Evolutionary conservation across 2,888 invertebrate genomes (phyloP), one percentile per base, ranked within the genome.

Genomic region (Leptopilina myrica): DNA sequence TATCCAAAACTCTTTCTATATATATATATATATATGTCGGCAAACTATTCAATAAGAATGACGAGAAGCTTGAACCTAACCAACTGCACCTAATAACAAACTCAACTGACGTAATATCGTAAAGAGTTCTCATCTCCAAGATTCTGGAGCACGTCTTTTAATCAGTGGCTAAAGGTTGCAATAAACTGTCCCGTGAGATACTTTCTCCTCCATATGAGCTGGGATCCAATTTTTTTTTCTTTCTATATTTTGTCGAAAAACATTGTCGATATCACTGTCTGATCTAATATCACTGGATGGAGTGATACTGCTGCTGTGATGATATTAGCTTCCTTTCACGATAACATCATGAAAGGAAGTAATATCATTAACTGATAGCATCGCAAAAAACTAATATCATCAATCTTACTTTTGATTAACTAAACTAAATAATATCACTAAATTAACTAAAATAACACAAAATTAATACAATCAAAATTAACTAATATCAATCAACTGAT

Each of bases 11-110:
- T 53, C 56, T 53, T 8, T 40, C 33, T 33, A 33, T 33, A 1
- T 33, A 33, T 33, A 33, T 33, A 1, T 33, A 33, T 33, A 33
- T 33, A 33, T 33, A 3, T 33, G 5, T 33, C 33, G 3, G 5
- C 33, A 33, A 73, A n/a, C 73, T 73, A n/a, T 56, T 73, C 69
- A 73, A 73, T 73, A 53, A 73, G 69, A 73, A 73, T 73, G 53
- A 73, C 53, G 69, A 56, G 53, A 14, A 49, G 56, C 46, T 73
- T 11, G 14, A 53, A 53, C 53, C 53, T 33, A 53, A 56, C n/a
- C 33, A 73, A 33, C 56, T 73, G n/a, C 33, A 73, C n/a, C 33
- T 73, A 73, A 73, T 73, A 73, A 33, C 33, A 73, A 73, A 73
- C 73, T 33, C 56, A 33, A 56, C 33, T 73, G 73, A 73, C 73